These are phyloP conservation scores for Microdon myrmicae DNA, from an alignment of 2,888 invertebrate genomes.

Conservation along the genomic window DNA sequence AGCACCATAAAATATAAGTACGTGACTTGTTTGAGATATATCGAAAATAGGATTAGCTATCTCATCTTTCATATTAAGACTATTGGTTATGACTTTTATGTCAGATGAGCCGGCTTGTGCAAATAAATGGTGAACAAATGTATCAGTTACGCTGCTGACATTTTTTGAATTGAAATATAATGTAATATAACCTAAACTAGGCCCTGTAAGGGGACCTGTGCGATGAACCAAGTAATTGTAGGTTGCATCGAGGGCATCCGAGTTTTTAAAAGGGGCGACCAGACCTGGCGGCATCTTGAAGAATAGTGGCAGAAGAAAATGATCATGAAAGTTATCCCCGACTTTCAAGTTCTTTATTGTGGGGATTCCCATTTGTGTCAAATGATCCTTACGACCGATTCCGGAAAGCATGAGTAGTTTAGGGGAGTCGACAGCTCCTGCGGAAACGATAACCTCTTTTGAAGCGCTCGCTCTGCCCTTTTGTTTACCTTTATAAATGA, in stretches of 20 bases:
- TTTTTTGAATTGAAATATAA: constrained; percentile 71
- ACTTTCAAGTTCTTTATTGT: constrained; percentile 66
- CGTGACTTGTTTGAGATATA: constrained; percentile 18
- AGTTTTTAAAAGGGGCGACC: constrained; percentile 53
- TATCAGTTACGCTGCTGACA: constrained; percentile 68
- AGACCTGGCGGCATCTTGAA: constrained; percentile 63
- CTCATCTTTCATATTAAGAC: constrained; percentile 17
- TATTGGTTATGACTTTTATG: constrained; percentile 29
- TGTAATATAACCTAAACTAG: constrained; percentile 65
- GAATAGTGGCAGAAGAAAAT: constrained; percentile 70
- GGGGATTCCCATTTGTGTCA: constrained; percentile 55
- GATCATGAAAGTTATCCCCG: constrained; percentile 83
- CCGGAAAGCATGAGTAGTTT: constrained; percentile 89
- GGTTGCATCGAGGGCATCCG: constrained; percentile 57
- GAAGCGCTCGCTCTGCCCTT: constrained; percentile 70
- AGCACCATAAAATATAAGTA: constrained; percentile 49
- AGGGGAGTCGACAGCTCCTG: constrained; percentile 86
- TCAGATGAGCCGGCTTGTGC: constrained; percentile 58
- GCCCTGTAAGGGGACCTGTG: constrained; percentile 67
- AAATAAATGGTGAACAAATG: constrained; percentile 69
- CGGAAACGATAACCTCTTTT: constrained; percentile 85
- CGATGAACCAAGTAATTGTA: constrained; percentile 68
- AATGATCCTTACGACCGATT: constrained; percentile 72
- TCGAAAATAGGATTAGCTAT: constrained; percentile 21
- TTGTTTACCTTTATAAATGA: constrained; percentile 63